Conservation (phyloP, 2,113 vertebrate genomes). For the Tupaia tana region DNA sequence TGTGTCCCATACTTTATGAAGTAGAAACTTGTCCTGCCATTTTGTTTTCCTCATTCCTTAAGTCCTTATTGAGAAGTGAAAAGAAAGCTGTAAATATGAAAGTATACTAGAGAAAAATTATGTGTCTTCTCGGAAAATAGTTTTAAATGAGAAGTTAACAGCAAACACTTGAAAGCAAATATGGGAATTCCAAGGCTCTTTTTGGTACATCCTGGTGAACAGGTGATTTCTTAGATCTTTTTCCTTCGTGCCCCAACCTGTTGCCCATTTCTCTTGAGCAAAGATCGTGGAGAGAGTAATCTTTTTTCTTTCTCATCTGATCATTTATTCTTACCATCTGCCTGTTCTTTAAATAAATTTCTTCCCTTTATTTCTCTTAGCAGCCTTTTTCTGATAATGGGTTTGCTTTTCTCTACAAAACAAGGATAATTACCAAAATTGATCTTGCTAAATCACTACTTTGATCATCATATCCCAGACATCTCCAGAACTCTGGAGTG, state of each 20-base stretch:
- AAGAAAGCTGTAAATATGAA: not conserved
- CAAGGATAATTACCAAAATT: constrained; percentile 5
- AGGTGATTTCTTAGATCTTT: constrained; percentile 18
- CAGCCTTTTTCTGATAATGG: not conserved
- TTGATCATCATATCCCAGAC: not conserved
- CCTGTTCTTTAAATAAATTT: constrained; percentile 1
- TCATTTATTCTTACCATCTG: constrained; percentile 11
- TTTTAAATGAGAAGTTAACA: constrained; percentile 45
- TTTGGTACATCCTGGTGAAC: not conserved
- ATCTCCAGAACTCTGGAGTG: not conserved
- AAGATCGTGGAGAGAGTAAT: not conserved
- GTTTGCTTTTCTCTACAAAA: constrained; percentile 42
- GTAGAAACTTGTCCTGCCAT: not conserved
- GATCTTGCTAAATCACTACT: not conserved
- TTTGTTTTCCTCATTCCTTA: not conserved
- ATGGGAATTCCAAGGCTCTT: not conserved
- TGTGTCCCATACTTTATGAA: not conserved
- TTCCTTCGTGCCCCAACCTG: not conserved
- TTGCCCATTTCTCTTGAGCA: not conserved
- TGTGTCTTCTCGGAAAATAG: constrained; percentile 20
- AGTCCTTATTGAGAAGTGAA: not conserved
- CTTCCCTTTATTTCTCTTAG: not conserved
- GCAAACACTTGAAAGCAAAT: constrained; percentile 11
- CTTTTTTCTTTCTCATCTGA: not conserved
- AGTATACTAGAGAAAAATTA: not conserved